Evolutionary conservation across 2,888 invertebrate species (phyloP).

Genomic region (Teinopalpus imperialis): DNA sequence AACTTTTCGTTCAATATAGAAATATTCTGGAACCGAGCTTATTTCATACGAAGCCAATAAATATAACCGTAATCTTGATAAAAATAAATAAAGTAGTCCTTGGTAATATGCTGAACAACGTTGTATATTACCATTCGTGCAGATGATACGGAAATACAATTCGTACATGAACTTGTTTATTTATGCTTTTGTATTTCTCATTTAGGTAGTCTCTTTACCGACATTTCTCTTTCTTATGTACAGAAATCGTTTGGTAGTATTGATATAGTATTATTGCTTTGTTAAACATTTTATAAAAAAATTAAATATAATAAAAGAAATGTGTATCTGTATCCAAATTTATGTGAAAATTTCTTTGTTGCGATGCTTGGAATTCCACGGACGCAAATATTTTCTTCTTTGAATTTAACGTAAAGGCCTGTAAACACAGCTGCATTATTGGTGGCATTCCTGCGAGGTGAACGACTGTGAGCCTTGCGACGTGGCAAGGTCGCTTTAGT

Average conservation of each 20-base stretch:
- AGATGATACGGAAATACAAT: too few species aligned
- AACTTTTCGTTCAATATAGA: conserved; percentile 1
- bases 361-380: conserved; percentile 4
- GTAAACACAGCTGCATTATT: conserved; percentile 62
- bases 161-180: too few species aligned
- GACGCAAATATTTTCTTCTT: conserved; percentile 7
- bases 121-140: conserved; percentile 6
- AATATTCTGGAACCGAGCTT: not conserved
- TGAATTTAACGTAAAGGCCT: conserved; percentile 28
- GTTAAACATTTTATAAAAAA: not conserved
- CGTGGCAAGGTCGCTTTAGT: conserved; percentile 69
- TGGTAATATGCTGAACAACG: conserved; percentile 3
- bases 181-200: too few species aligned
- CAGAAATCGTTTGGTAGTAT: too few species aligned
- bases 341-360: not conserved
- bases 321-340: not conserved
- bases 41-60: conserved; percentile 1
- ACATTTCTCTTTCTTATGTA: too few species aligned
- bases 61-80: conserved; percentile 10
- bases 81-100: conserved; percentile 7
- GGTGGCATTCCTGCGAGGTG: conserved; percentile 69
- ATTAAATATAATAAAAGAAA: not conserved
- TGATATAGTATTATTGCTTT: too few species aligned
- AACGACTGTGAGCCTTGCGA: conserved; percentile 65
- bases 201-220: too few species aligned